These are phyloP conservation scores for Polydrusus tereticollis DNA, from an alignment of 2,888 invertebrate species.

Conservation along the genomic window DNA sequence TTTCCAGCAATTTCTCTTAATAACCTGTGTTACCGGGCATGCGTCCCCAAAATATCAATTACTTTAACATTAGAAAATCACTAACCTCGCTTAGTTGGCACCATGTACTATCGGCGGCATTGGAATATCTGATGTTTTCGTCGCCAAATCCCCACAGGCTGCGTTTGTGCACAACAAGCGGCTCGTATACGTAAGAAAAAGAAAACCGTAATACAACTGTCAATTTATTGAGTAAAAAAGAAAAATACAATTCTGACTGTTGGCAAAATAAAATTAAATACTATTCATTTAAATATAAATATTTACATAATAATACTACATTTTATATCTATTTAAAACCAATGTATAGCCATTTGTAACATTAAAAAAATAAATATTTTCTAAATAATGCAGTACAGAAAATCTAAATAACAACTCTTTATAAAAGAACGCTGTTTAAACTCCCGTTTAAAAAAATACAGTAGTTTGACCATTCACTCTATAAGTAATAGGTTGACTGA, in stretches of 20 bases:
- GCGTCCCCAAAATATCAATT: no score
- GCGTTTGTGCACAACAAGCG: no score
- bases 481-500: not conserved
- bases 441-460: not conserved
- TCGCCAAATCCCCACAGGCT: no score
- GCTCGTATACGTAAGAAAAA: not conserved
- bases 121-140: no score
- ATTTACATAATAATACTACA: slow-evolving; percentile 10
- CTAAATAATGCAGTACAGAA: not conserved
- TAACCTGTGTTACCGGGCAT: no score
- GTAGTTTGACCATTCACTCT: not conserved
- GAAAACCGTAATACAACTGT: not conserved
- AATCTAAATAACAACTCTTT: not conserved
- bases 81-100: no score
- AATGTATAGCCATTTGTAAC: slow-evolving; percentile 14
- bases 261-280: slow-evolving; percentile 6
- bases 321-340: slow-evolving; percentile 8
- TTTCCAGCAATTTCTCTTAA: no score
- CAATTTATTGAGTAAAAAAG: slow-evolving; percentile 18
- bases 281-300: slow-evolving; percentile 6
- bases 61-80: no score
- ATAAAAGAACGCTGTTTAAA: not conserved
- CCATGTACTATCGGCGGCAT: no score
- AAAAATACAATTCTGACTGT: slow-evolving; percentile 5
- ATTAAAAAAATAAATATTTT: slow-evolving; percentile 20